Percentiles rank a stretch among this genome's conserved stretches.
phyloP scores from a whole-genome alignment of 2,888 invertebrate species.

The Odontothrips loti region DNA sequence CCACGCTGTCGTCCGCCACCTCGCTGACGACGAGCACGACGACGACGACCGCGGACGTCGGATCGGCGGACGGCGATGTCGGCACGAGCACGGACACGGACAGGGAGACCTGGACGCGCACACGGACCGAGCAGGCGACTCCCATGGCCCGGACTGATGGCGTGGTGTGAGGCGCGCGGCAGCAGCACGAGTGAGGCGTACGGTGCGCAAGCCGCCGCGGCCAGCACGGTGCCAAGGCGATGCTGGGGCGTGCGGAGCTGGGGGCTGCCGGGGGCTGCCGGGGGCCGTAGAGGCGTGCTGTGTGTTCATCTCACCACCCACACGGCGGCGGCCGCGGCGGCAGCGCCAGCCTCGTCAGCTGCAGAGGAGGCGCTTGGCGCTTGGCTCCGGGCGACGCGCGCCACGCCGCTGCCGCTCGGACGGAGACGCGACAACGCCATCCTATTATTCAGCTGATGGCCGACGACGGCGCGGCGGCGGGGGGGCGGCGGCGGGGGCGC shows the following conservation, averaged over 20 bases:
- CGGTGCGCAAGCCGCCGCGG: neutral
- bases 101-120: neutral
- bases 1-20: neutral
- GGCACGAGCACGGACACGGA: neutral
- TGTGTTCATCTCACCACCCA: slow-evolving; percentile 9
- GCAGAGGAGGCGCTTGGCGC: neutral
- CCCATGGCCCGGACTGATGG: neutral
- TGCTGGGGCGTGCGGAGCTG: slow-evolving; percentile 13
- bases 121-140: neutral
- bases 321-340: neutral
- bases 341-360: neutral
- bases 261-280: too few relatives aligned
- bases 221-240: neutral
- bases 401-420: too few relatives aligned
- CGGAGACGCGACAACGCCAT: neutral
- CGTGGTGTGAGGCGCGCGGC: neutral
- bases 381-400: slow-evolving; percentile 17
- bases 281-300: neutral
- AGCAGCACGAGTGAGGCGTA: neutral
- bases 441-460: slow-evolving; percentile 17
- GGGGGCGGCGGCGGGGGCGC: neutral
- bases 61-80: neutral
- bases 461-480: neutral
- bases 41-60: neutral
- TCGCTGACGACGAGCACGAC: neutral